Evolutionary conservation across 1,140 invertebrate genomes (phyloP).

Genomic region (Drosophila funebris): DNA sequence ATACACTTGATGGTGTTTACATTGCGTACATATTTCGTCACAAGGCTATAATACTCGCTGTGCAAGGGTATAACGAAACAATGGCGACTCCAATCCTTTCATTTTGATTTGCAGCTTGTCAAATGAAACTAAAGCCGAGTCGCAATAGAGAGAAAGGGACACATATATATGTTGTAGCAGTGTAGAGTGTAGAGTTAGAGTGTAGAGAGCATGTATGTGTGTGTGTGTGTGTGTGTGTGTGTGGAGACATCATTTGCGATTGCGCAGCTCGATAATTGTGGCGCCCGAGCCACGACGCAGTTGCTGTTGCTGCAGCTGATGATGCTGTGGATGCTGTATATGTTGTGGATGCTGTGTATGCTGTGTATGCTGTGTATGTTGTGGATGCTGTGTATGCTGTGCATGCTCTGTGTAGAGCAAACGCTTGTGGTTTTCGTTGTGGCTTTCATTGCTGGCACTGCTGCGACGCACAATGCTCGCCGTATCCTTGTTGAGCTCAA

Average conservation of each 20-base stretch:
- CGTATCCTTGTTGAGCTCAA: constrained; percentile 83
- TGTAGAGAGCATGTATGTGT: neutral
- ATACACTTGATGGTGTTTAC: too few species aligned
- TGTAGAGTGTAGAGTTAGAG: neutral
- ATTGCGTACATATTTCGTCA: too few species aligned
- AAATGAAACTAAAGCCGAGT: constrained; percentile 83
- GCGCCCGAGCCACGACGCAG: constrained; percentile 60
- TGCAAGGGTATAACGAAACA: neutral
- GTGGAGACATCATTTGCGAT: constrained; percentile 53
- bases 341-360: constrained; percentile 47
- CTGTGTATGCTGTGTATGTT: constrained; percentile 30
- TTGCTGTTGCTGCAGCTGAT: constrained; percentile 55
- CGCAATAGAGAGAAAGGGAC: constrained; percentile 16
- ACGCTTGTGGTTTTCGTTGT: constrained; percentile 80
- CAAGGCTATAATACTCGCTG: too few species aligned
- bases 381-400: constrained; percentile 41
- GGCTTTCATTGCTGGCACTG: constrained; percentile 84
- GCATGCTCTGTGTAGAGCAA: constrained; percentile 59
- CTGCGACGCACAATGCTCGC: constrained; percentile 85
- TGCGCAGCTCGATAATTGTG: constrained; percentile 67
- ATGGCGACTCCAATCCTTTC: constrained; percentile 43
- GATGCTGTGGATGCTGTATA: constrained; percentile 27
- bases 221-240: neutral
- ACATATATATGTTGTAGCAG: neutral
- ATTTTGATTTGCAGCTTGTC: constrained; percentile 82